Percentiles rank a stretch among this genome's conserved stretches.
These are phyloP conservation scores for human DNA, from an alignment of 2,113 vertebrate genomes.

Conservation along the genomic window GRCh38 chr17:14292001-14292500, in stretches of 20 bases:
- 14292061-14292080: background rate
- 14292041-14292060: background rate
- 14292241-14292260: background rate
- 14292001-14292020: background rate
- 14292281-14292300: background rate
- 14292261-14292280: background rate
- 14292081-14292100: background rate
- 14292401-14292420: background rate
- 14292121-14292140: background rate
- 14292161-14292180: background rate
- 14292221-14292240: background rate
- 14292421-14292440: background rate
- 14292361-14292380: background rate
- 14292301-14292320: background rate
- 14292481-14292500: background rate
- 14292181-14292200: background rate
- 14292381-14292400: background rate
- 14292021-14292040: background rate
- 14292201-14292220: background rate
- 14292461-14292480: background rate
- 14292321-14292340: background rate
- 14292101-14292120: background rate
- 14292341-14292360: background rate
- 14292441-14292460: background rate
- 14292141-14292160: background rate